These are phyloP conservation scores for Rotaria magnacalcarata DNA, from an alignment of 2,888 invertebrate genomes.

Conservation along the genomic window DNA sequence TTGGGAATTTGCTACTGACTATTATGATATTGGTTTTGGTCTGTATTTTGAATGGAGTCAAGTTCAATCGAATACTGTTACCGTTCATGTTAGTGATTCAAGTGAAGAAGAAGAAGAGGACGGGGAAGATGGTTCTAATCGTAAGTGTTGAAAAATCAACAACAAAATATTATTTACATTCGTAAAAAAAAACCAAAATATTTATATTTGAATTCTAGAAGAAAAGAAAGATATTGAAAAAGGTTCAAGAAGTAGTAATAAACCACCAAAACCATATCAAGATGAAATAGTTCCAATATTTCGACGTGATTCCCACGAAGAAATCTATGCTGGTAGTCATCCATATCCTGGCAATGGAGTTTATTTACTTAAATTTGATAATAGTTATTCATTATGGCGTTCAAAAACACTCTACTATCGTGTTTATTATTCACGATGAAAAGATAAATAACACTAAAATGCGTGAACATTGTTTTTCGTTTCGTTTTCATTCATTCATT, in stretches of 20 bases:
- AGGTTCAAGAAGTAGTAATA: slow-evolving; percentile 37
- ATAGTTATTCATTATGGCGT: slow-evolving; percentile 96
- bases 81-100: slow-evolving; percentile 90
- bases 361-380: slow-evolving; percentile 96
- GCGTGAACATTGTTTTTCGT: neutral
- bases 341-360: slow-evolving; percentile 92
- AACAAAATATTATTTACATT: neutral
- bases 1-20: slow-evolving; percentile 99
- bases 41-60: slow-evolving; percentile 92
- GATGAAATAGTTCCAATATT: slow-evolving; percentile 89
- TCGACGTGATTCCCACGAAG: slow-evolving; percentile 88
- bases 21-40: slow-evolving; percentile 89
- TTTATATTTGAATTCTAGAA: neutral
- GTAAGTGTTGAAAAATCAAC: neutral
- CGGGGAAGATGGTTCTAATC: slow-evolving; percentile 66
- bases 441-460: neutral
- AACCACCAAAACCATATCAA: slow-evolving; percentile 64
- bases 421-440: slow-evolving; percentile 40
- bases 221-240: slow-evolving; percentile 44
- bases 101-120: slow-evolving; percentile 70
- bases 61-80: slow-evolving; percentile 75
- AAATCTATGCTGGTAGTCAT: slow-evolving; percentile 93
- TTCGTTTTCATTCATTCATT: neutral
- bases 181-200: no score
- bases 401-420: slow-evolving; percentile 97